phyloP scores from a whole-genome alignment of 2,797 vertebrate genomes.

The Serranus cabrilla region DNA sequence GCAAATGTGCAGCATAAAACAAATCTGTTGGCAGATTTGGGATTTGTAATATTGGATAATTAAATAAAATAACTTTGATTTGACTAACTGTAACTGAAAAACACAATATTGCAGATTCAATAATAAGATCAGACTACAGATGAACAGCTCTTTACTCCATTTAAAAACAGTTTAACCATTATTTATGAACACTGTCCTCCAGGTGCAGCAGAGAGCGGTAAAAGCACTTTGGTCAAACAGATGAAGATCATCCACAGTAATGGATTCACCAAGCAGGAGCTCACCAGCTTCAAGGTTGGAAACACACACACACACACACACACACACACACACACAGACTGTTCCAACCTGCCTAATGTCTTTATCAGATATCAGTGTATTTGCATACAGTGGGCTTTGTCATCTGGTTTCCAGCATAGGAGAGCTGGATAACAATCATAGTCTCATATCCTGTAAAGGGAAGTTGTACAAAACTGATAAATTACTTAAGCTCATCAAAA shows the following conservation, averaged over 20 bases:
- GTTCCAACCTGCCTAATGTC: neutral
- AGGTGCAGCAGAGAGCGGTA: constrained; percentile 89
- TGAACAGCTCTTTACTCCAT: too few species aligned
- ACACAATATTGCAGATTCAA: too few species aligned
- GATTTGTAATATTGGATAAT: too few species aligned
- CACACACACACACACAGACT: constrained; percentile 5
- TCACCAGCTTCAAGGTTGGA: constrained; percentile 86
- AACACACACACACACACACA: constrained; percentile 20
- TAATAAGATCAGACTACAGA: too few species aligned
- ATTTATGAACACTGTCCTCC: neutral
- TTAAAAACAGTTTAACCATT: neutral
- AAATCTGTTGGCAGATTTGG: too few species aligned
- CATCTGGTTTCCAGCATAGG: neutral
- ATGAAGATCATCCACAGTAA: constrained; percentile 90
- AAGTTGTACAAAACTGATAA: neutral
- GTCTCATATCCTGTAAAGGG: neutral
- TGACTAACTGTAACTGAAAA: too few species aligned
- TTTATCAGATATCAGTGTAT: constrained; percentile 23
- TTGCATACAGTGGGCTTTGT: constrained; percentile 29
- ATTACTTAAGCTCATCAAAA: neutral
- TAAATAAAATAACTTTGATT: too few species aligned
- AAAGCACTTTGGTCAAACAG: constrained; percentile 89
- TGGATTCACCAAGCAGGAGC: constrained; percentile 86
- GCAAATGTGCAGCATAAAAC: too few species aligned
- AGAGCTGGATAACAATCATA: neutral